phyloP scores from a whole-genome alignment of 2,797 vertebrate genomes.

The Chanos chanos region DNA sequence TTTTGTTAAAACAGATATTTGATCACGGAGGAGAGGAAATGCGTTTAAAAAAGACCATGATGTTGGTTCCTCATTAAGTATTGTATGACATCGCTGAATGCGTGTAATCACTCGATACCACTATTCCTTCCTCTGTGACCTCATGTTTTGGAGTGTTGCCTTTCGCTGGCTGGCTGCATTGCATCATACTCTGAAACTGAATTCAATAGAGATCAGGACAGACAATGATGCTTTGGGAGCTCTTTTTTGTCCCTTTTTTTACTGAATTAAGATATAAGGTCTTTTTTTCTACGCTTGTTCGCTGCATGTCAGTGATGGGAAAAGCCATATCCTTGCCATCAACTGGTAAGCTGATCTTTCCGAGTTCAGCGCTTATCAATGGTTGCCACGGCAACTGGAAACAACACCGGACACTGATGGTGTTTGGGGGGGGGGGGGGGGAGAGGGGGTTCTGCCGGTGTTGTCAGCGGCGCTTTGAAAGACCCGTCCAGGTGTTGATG shows the following conservation, averaged over 20 bases:
- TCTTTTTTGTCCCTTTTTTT: neutral
- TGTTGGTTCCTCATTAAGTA: slow-evolving; percentile 55
- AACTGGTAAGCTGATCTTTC: slow-evolving; percentile 7
- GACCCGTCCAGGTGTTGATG: neutral
- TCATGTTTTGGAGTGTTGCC: slow-evolving; percentile 49
- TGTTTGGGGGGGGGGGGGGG: slow-evolving; percentile 23
- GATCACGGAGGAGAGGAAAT: slow-evolving; percentile 49
- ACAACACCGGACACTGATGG: neutral
- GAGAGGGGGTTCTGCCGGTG: too few species aligned
- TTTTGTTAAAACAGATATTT: slow-evolving; percentile 43
- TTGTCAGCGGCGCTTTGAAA: too few species aligned
- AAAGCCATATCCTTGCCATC: neutral
- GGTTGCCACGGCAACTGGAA: neutral
- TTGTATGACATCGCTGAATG: slow-evolving; percentile 53
- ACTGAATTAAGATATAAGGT: neutral
- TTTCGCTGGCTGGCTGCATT: slow-evolving; percentile 32
- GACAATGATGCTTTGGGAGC: slow-evolving; percentile 5
- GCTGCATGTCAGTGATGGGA: neutral
- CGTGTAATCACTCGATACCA: slow-evolving; percentile 51
- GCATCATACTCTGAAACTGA: slow-evolving; percentile 33
- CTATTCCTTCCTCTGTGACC: slow-evolving; percentile 52
- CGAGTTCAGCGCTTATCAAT: neutral
- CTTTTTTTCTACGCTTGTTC: slow-evolving; percentile 13
- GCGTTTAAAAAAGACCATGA: slow-evolving; percentile 39
- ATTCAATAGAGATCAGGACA: slow-evolving; percentile 27